Base-by-base conservation (phyloP, 2,797 vertebrate species). In the Gymnopithys bicolor region DNA sequence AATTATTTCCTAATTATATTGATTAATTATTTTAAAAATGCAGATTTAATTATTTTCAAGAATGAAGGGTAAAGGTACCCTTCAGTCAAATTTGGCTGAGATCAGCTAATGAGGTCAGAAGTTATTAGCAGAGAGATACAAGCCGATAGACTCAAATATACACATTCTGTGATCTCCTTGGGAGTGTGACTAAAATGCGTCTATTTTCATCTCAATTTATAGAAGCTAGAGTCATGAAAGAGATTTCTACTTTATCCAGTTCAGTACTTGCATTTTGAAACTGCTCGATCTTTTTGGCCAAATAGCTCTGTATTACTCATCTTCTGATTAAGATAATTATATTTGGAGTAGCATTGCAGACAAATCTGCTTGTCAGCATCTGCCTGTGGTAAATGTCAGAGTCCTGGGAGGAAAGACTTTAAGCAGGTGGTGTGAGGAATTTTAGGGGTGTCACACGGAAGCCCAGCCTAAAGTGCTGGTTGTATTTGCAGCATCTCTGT, bases 21-120 rank as follows among this genome's bases (percentile, higher is more conserved):
- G 77, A 93, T 94, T 85, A 90, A 83, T 89, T 92, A 93, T 92
- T 94, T 89, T 55, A 1, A 19, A 80, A 91, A 89, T 71, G 35
- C 27, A 60, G 62, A 66, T 80, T 80, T 80, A 94, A 86, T 96
- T 85, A 53, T 91, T 96, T 90, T 85, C 53, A 35, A 58, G 49
- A 93, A 85, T 58, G 76, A 96, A 95, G 85, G 89, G 39, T 88
- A 91, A 96, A 90, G 58, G 73, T 78, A 94, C 69, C 89, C 85
- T 95, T 96, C 89, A 91, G 91, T 94, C 85, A 95, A 93, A 96
- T 93, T 84, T 95, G 69, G 76, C 46, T 78, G 76, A 88, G 81
- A 87, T 73, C 46, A 78, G 1, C 87, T 95, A 94, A 94, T 91
- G 93, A 96, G 85, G 85, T 94, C 91, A 95, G 69, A 84, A 86